A percentile compares a stretch with the other conserved stretches of the same genome.
Evolutionary conservation across 1,140 invertebrate species (phyloP).

Genomic region (Zaprionus ornatus): DNA sequence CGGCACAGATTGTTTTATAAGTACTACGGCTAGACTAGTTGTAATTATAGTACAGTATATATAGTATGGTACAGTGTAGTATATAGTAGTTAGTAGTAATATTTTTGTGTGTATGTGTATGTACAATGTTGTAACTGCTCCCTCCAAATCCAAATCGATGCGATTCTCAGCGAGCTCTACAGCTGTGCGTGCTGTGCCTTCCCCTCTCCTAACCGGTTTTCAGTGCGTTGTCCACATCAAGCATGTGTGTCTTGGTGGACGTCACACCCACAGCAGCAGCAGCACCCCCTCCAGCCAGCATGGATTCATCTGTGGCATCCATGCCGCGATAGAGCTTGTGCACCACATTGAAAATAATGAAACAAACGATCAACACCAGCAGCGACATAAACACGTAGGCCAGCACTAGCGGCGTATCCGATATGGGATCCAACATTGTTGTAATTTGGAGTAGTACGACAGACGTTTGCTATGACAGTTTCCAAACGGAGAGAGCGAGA

Average conservation of each 20-base stretch:
- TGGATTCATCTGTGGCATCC: constrained; percentile 6
- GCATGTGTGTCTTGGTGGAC: constrained; percentile 49
- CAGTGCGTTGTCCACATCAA: constrained; percentile 54
- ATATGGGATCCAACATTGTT: constrained; percentile 74
- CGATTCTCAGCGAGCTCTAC: constrained; percentile 3
- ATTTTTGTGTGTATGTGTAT: constrained; percentile 12
- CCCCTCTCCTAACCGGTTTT: constrained; percentile 63
- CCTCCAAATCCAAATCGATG: not conserved
- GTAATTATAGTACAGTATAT: not conserved
- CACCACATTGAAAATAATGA: constrained; percentile 77
- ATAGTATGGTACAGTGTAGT: not conserved
- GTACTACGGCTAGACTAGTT: not conserved
- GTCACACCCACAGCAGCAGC: constrained; percentile 20
- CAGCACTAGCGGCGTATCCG: constrained; percentile 75
- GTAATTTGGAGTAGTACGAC: not conserved
- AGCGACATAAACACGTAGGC: constrained; percentile 78
- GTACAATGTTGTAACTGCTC: constrained; percentile 14
- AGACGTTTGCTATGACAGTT: not conserved
- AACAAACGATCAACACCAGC: constrained; percentile 75
- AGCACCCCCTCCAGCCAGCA: too few relatives aligned
- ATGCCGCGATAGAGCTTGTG: constrained; percentile 73
- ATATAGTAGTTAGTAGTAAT: not conserved
- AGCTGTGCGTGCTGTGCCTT: constrained; percentile 17
- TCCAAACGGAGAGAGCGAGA: not conserved
- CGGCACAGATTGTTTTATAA: too few relatives aligned